Conservation (phyloP, 92 coral and sea anemone species). For the Pocillopora grandis region DNA sequence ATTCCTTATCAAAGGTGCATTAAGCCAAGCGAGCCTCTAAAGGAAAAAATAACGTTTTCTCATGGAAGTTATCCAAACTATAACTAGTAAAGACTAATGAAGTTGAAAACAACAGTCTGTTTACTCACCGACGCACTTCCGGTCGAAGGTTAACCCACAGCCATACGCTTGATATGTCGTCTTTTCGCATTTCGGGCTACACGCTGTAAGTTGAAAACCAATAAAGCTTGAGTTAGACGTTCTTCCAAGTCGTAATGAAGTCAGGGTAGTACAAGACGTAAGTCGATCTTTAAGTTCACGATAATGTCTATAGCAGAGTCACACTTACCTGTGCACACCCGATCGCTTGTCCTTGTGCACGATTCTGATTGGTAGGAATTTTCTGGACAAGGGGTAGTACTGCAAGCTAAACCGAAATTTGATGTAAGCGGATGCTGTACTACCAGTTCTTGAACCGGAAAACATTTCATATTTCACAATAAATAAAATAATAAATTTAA, state of each 20-base stretch:
- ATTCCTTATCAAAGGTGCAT: too few species aligned
- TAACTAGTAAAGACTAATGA: too few species aligned
- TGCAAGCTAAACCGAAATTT: conserved; percentile 53
- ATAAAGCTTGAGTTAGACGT: not conserved
- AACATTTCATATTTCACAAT: too few species aligned
- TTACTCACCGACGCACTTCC: conserved; percentile 74
- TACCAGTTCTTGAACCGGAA: not conserved
- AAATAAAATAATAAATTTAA: too few species aligned
- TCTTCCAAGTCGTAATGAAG: too few species aligned
- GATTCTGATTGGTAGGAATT: conserved; percentile 60
- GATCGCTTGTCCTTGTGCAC: conserved; percentile 68
- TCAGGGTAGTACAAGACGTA: too few species aligned
- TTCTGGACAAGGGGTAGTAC: conserved; percentile 56
- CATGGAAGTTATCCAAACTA: too few species aligned
- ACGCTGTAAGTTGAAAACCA: conserved; percentile 35
- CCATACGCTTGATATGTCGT: conserved; percentile 69
- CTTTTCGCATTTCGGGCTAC: conserved; percentile 65
- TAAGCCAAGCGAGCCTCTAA: too few species aligned
- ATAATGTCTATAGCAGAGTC: not conserved
- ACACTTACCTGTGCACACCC: conserved; percentile 61
- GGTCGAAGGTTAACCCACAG: conserved; percentile 74
- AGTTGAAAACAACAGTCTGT: too few species aligned
- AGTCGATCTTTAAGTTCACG: too few species aligned
- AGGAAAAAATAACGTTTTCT: too few species aligned
- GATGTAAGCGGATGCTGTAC: not conserved